Evolutionary conservation across 1,140 invertebrate genomes (phyloP), one percentile per base, ranked within the genome.

Genomic region (Ridgeia piscesae): DNA sequence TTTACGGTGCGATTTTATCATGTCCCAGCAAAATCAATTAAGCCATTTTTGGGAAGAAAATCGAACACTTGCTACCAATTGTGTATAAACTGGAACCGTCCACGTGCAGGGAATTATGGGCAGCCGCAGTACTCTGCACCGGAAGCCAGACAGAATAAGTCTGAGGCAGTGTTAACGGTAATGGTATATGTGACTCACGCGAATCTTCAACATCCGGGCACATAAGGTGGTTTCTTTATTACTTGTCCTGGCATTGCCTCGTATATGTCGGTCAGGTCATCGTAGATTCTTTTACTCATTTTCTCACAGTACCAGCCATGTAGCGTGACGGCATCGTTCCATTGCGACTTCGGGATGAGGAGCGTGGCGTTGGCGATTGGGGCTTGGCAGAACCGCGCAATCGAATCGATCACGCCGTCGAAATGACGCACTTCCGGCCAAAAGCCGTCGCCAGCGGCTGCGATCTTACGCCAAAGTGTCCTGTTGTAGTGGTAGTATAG

Each of bases 401-500:
- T 35, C 2, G 14, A 17, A 90, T 90, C n/a, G n/a, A 35, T 21
- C 0, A 90, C 21, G 21, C n/a, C 17, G n/a, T 90, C n/a, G 4
- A 90, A 90, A 4, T 90, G 89, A 34, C n/a, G 14, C 34, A 93
- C 91, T 48, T 93, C 92, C 2, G 89, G 48, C 91, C 91, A 88
- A 33, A 93, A 92, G 35, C 50, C 77, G 21, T n/a, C 9, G 42
- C 42, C 42, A 31, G 88, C n/a, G 6, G 34, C 33, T 27, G 34
- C 33, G 27, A 93, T 34, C 1, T 35, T 34, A 27, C 33, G 89
- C 92, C 92, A 93, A n/a, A 93, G 50, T 17, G 91, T 92, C 88
- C 34, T n/a, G 42, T 93, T 93, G 91, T 92, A 93, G 34, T 92
- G 91, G 42, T 91, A n/a, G 31, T 91, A 35, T 2, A 35, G 91